Evolutionary conservation across 2,797 vertebrate species (phyloP), one percentile per base, ranked within the genome.

Genomic region (Tenualosa thibaudeaui): DNA sequence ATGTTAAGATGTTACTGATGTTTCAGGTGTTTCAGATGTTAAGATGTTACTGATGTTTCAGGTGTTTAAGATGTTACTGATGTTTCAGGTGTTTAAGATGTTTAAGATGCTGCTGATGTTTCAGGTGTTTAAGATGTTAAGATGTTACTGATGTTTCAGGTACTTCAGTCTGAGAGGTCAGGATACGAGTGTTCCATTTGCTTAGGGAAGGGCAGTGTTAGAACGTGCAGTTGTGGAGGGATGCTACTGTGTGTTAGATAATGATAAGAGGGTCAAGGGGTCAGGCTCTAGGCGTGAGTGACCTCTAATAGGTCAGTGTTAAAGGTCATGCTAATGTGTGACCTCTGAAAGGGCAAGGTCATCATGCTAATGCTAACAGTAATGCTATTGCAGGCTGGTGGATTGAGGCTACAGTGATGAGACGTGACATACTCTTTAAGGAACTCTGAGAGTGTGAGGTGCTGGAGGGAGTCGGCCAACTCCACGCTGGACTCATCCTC

Each of bases 371-470:
- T 24, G 58, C 58, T 62, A 62, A 62, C 22, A n/a, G 6, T 37
- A 37, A 37, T 24, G 26, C 31, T 31, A 31, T 3, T 3, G 15
- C 62, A 37, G 65, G 65, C 31, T 71, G 26, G 26, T 15, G 15
- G 1, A 4, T 12, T 37, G 31, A 15, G 26, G 65, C 60, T 26
- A 24, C n/a, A 62, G 60, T 24, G n/a, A 26, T 8, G 8, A 5
- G 31, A 37, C 75, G 78, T 81, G 88, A 96, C 96, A 85, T 96
- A 96, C 96, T 96, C 96, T 96, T 96, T 96, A 90, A 96, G 95
- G 92, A 96, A 96, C 93, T 96, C 96, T 82, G 95, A 95, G 89
- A 96, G 93, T 40, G 96, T 96, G 91, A 96, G 95, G 88, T 96
- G 96, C 53, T 95, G 95, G 81, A 96, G 95, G 43, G 96, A 95